phyloP scores from a whole-genome alignment of 2,113 vertebrate genomes.

The Cricetomys ansorgei region DNA sequence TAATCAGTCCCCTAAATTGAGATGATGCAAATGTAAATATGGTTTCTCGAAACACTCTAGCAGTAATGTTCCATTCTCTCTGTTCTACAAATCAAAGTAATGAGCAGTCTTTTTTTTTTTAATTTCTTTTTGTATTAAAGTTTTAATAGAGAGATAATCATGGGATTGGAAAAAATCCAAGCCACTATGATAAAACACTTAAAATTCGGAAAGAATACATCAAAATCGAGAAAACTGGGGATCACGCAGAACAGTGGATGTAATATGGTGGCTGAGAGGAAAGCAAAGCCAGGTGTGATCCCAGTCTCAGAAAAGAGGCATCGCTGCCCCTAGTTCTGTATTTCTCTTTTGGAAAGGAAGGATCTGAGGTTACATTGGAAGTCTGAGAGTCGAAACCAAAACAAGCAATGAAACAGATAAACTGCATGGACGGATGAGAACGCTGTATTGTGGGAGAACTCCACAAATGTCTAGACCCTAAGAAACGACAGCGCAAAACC shows the following conservation, averaged over 20 bases:
- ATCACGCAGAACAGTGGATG: constrained; percentile 38
- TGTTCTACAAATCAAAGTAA: constrained; percentile 81
- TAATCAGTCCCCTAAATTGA: constrained; percentile 79
- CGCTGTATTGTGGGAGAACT: background rate
- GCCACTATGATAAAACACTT: constrained; percentile 72
- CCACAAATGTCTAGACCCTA: background rate
- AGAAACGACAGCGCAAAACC: background rate
- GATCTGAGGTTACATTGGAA: background rate
- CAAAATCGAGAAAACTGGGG: constrained; percentile 64
- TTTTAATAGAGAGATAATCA: constrained; percentile 83
- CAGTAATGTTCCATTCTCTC: constrained; percentile 72
- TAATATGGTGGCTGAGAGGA: background rate
- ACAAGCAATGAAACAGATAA: background rate
- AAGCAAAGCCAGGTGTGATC: background rate
- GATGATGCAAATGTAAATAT: constrained; percentile 80
- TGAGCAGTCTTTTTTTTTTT: constrained; percentile 66
- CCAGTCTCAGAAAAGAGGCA: background rate
- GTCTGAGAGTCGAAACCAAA: background rate
- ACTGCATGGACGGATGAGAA: background rate
- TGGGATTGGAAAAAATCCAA: constrained; percentile 77
- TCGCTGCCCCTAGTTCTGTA: background rate
- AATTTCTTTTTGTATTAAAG: constrained; percentile 82
- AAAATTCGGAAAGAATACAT: constrained; percentile 76
- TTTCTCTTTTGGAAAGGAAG: background rate
- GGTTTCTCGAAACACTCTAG: constrained; percentile 78